Evolutionary conservation across 2,113 vertebrate genomes (phyloP).

Genomic region (Sinosuthora webbiana): DNA sequence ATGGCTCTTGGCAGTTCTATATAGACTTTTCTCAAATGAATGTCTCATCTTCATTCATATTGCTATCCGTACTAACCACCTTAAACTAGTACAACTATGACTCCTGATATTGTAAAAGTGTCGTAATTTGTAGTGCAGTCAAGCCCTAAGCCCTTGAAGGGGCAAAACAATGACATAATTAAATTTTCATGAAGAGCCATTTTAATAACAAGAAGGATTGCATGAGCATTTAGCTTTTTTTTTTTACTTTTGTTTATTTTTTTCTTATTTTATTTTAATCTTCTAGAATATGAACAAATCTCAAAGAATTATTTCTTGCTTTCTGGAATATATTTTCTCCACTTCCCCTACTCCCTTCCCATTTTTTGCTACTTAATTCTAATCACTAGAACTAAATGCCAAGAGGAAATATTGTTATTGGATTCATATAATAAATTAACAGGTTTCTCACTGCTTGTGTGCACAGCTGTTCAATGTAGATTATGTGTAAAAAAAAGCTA

Average conservation of each 20-base stretch:
- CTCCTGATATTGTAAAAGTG: not conserved
- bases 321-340: not conserved
- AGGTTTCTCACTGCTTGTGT: not conserved
- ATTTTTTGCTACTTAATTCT: not conserved
- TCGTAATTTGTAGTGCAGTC: not conserved
- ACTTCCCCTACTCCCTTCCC: fast-evolving
- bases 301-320: not conserved
- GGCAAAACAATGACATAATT: not conserved
- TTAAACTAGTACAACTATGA: not conserved
- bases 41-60: not conserved
- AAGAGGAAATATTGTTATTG: not conserved
- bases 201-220: not conserved
- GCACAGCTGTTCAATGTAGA: not conserved
- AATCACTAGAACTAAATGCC: not conserved
- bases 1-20: not conserved
- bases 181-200: not conserved
- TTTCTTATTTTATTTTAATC: not conserved
- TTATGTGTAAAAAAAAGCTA: not conserved
- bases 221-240: not conserved
- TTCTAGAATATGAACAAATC: not conserved
- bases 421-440: not conserved
- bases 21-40: not conserved
- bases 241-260: not conserved
- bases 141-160: not conserved
- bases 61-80: not conserved